Evolutionary conservation across 2,888 invertebrate species (phyloP).

Genomic region (Bimastos eiseni): DNA sequence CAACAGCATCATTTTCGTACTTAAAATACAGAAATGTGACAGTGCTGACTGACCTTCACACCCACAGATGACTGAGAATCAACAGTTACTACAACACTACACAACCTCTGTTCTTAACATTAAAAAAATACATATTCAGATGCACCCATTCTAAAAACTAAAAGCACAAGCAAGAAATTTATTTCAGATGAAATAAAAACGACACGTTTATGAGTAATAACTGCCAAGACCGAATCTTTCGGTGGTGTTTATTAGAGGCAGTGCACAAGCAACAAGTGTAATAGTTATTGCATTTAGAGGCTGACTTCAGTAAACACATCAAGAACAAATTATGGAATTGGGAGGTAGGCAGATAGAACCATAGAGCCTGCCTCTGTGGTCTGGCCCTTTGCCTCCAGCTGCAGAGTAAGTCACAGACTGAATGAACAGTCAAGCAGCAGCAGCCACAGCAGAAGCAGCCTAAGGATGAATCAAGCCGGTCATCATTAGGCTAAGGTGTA

Average conservation of each 20-base stretch:
- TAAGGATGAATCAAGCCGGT: background rate
- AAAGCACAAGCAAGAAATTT: background rate
- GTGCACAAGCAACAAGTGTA: background rate
- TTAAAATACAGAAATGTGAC: background rate
- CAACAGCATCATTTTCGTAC: background rate
- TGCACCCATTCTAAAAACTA: background rate
- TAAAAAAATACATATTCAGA: background rate
- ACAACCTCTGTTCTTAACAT: background rate
- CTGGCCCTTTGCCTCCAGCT: background rate
- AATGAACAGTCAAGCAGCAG: slow-evolving; percentile 9
- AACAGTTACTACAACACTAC: background rate
- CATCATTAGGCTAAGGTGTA: background rate
- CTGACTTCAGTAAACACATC: background rate
- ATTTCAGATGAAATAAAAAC: background rate
- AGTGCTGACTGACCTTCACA: background rate
- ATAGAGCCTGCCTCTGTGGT: background rate
- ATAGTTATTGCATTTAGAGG: background rate
- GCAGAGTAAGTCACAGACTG: slow-evolving; percentile 10
- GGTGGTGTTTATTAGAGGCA: background rate
- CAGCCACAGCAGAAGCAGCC: background rate
- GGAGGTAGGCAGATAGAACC: background rate
- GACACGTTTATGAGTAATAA: background rate
- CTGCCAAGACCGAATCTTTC: background rate
- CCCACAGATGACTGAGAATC: background rate
- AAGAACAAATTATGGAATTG: background rate